phyloP scores from a whole-genome alignment of 1,140 invertebrate species.

The Anoplolepis gracilipes region DNA sequence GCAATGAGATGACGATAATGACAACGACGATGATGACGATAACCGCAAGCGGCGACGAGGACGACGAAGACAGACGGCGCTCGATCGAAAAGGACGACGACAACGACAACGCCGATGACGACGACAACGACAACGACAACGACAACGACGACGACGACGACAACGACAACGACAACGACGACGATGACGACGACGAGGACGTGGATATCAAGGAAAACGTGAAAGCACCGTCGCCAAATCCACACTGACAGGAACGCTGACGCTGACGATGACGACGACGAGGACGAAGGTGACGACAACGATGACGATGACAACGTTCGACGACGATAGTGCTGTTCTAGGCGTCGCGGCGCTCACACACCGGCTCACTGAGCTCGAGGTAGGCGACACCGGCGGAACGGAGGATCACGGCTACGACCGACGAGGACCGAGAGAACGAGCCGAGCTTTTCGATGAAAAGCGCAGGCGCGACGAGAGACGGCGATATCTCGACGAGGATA shows the following conservation, averaged over 20 bases:
- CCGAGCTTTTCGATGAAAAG: constrained; percentile 64
- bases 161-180: background rate
- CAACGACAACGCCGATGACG: background rate
- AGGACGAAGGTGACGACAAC: constrained; percentile 28
- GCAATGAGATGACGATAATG: constrained; percentile 31
- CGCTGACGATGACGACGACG: constrained; percentile 41
- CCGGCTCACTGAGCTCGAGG: constrained; percentile 76
- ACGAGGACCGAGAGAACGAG: constrained; percentile 74
- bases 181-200: background rate
- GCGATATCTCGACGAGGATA: background rate
- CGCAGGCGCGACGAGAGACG: constrained; percentile 63
- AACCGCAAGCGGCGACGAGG: background rate
- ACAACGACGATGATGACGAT: constrained; percentile 37
- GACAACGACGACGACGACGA: constrained; percentile 38
- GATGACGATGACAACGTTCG: constrained; percentile 24
- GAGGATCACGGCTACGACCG: constrained; percentile 70
- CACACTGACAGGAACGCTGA: constrained; percentile 59
- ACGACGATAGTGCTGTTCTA: constrained; percentile 65
- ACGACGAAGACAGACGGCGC: constrained; percentile 41
- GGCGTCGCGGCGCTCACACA: constrained; percentile 77
- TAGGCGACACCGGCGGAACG: constrained; percentile 72
- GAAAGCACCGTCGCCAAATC: constrained; percentile 58
- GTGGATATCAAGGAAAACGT: constrained; percentile 32
- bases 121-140: constrained; percentile 42
- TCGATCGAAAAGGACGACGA: constrained; percentile 53